A percentile compares a stretch with the other conserved stretches of the same genome.
phyloP scores from a whole-genome alignment of 2,888 invertebrate species.

The Dyspetes luteomarginatus region DNA sequence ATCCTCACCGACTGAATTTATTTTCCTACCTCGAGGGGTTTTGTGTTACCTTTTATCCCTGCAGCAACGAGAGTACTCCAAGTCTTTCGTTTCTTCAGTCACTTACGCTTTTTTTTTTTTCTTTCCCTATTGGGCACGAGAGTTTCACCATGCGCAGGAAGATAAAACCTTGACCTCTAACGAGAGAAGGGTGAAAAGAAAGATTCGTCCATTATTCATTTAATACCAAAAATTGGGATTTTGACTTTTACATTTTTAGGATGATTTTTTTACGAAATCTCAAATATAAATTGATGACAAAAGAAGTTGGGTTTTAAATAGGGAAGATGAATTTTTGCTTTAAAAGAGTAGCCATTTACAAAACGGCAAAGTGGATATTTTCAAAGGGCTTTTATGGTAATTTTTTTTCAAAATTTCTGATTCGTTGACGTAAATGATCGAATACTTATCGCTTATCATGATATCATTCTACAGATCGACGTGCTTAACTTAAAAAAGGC shows the following conservation, averaged over 20 bases:
- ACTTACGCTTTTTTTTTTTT: conserved; percentile 16
- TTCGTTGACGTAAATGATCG: too few relatives aligned
- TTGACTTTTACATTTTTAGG: background rate
- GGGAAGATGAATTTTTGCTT: too few relatives aligned
- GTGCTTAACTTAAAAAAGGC: too few relatives aligned
- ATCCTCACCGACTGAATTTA: conserved; percentile 16
- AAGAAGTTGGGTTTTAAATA: too few relatives aligned
- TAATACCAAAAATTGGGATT: background rate
- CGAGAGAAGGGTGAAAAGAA: background rate
- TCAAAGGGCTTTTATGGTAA: too few relatives aligned
- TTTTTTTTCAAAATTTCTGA: too few relatives aligned
- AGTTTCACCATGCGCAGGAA: background rate
- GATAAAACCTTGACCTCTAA: conserved; percentile 9
- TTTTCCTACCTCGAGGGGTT: conserved; percentile 37
- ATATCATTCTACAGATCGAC: too few relatives aligned
- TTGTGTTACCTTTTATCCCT: conserved; percentile 33
- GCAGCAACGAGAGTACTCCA: background rate
- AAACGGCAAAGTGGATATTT: too few relatives aligned
- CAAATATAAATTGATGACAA: too few relatives aligned
- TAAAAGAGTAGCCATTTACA: too few relatives aligned
- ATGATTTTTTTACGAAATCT: background rate
- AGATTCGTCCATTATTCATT: background rate
- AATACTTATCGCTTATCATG: too few relatives aligned
- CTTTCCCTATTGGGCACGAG: conserved; percentile 4
- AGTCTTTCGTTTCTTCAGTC: conserved; percentile 9